Base-by-base conservation (phyloP, 2,797 vertebrate genomes). In the Syngnathus rostellatus region DNA sequence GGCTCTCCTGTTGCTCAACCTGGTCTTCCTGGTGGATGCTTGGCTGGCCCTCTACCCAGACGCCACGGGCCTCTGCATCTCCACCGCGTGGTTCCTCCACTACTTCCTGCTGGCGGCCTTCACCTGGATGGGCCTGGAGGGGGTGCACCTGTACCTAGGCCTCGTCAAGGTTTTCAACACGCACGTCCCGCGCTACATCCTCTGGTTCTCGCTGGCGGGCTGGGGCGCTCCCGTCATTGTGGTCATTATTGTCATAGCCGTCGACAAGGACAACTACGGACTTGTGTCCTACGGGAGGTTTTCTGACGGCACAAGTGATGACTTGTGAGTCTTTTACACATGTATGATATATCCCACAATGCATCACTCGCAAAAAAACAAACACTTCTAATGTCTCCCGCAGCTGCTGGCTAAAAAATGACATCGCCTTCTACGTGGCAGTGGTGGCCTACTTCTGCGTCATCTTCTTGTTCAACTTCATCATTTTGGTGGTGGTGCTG, bases 71-170 rank as follows among this genome's bases (percentile, higher is more conserved):
- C 88, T 98, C 0, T 99, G 97, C 85, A 94, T 97, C 78, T 92
- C 95, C 67, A 95, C 94, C 1, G 97, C 95, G 74, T 94, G 92
- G 79, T 95, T 99, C 78, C 92, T 99, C 70, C 97, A 99, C 81
- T 99, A 98, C 90, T 98, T 98, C 76, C 92, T 99, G 51, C 85
- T 99, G 84, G 95, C 90, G 25, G 86, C 93, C 64, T 98, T 99
- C 84, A 97, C 96, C 38, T 99, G 97, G 97, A 99, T 99, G 97
- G 96, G 95, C 41, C 89, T 99, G n/a, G 95, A 99, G 90, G 95
- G 94, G 9, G 90, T 97, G 67, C 95, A 99, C 81, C 98, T 99
- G 96, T 99, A 99, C 83, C 74, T 98, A 74, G 94, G 94, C 12
- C 89, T 99, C 0, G 94, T 99, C 61, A 98, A 98, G 86, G 97